Conservation (phyloP, 2,888 invertebrate genomes). For the Charanyca ferruginea region DNA sequence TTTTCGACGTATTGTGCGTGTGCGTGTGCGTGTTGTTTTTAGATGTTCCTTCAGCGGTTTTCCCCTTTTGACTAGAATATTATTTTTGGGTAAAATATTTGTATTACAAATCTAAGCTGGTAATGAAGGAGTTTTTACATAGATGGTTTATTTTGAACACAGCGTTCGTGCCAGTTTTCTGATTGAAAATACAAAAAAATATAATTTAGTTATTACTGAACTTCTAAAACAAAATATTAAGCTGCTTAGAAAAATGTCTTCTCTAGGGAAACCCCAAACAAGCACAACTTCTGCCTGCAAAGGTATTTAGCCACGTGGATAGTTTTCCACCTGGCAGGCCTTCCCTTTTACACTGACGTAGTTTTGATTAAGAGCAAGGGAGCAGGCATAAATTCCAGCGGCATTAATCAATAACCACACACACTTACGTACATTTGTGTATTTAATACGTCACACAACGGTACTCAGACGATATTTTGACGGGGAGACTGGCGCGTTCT, state of each 20-base stretch:
- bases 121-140: background rate
- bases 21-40: too few relatives aligned
- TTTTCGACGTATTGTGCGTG: background rate
- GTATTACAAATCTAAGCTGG: background rate
- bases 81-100: constrained; percentile 16
- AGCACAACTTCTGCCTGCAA: constrained; percentile 75
- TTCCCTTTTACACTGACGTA: constrained; percentile 83
- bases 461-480: constrained; percentile 87
- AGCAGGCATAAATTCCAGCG: constrained; percentile 86
- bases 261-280: constrained; percentile 62
- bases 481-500: constrained; percentile 80
- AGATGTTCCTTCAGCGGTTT: background rate
- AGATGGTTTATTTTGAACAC: background rate
- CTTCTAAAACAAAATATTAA: background rate
- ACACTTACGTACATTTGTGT: constrained; percentile 77
- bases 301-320: constrained; percentile 81
- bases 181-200: background rate
- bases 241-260: constrained; percentile 68
- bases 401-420: constrained; percentile 90
- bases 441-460: constrained; percentile 81
- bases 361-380: constrained; percentile 87
- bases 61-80: background rate
- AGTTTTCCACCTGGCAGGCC: constrained; percentile 79
- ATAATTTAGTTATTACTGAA: background rate
- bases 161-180: background rate